Base-by-base conservation (phyloP, 64 coral and sea anemone species). In the Porites australiensis region DNA sequence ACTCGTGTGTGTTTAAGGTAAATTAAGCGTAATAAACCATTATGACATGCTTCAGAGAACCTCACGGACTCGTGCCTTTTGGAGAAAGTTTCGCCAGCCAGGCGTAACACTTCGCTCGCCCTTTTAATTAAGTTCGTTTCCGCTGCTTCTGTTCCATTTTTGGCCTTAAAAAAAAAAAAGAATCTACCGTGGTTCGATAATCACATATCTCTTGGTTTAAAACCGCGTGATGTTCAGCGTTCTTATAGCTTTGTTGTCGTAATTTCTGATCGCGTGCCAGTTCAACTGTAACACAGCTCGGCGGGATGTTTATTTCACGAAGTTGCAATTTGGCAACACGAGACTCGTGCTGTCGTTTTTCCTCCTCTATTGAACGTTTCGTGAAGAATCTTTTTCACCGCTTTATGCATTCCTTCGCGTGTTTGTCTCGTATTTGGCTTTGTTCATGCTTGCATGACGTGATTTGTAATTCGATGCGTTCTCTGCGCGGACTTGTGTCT, bases 1-100 rank as follows among this genome's bases (percentile, higher is more conserved):
- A 50, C 80, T 51, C 22, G 46, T 62, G n/a, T 51, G 44, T 22
- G 51, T 84, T 83, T 19, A 68, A 51, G 52, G 61, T 51, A 84
- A 84, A 84, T 84, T 84, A 84, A 84, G 61, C 63, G 81, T 84
- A 69, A 84, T 52, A 84, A 65, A 45, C 57, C 15, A 84, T 84
- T 84, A 68, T 20, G 64, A 64, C 44, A 84, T 84, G 81, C 62
- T 68, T 19, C 81, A 84, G 9, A 27, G 81, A 76, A 46, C 62
- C 13, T 46, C 8, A 13, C 44, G 4, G 16, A 22, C 6, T 83
- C 63, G 80, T 15, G 18, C 12, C 44, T 1, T 64, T 44, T 66
- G 21, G 47, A 64, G 44, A 3, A 84, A 22, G 64, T 14, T 68
- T 84, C 45, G 62, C 46, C 22, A 68, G 46, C 61, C 44, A 84